phyloP scores from a whole-genome alignment of 2,888 invertebrate genomes.

The Pantelozetes paolii region DNA sequence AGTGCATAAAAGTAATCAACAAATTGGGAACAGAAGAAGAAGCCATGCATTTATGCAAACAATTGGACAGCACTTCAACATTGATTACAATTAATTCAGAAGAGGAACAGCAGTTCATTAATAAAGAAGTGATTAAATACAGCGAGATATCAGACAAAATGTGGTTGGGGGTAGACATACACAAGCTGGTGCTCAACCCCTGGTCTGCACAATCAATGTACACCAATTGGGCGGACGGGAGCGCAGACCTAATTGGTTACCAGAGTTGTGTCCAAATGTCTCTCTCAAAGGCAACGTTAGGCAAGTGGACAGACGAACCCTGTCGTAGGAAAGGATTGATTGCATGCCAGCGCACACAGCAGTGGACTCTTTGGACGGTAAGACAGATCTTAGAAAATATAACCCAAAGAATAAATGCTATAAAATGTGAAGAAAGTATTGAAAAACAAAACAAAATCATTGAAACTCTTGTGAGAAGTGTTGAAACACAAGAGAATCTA shows the following conservation, averaged over 20 bases:
- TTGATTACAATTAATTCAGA: not conserved
- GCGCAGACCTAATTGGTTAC: constrained; percentile 2
- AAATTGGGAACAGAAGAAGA: constrained; percentile 27
- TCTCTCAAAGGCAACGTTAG: not conserved
- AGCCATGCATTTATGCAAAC: constrained; percentile 3
- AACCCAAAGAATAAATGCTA: not conserved
- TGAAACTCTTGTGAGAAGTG: not conserved
- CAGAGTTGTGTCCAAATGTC: constrained; percentile 23
- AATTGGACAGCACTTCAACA: not conserved
- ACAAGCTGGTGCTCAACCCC: not conserved
- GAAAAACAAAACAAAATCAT: not conserved
- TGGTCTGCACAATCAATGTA: not conserved
- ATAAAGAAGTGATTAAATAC: not conserved
- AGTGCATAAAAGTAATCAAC: constrained; percentile 19
- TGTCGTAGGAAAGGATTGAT: not conserved
- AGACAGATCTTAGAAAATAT: not conserved
- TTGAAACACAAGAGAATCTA: not conserved
- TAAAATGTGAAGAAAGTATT: not conserved
- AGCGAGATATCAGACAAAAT: not conserved
- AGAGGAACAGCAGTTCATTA: constrained; percentile 20
- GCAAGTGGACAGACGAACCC: constrained; percentile 20
- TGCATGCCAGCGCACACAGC: not conserved
- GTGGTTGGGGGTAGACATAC: not conserved
- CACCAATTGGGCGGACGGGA: constrained; percentile 14
- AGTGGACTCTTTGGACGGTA: not conserved